phyloP scores from a whole-genome alignment of 2,888 invertebrate genomes.

The Nemotelus pantherinus region DNA sequence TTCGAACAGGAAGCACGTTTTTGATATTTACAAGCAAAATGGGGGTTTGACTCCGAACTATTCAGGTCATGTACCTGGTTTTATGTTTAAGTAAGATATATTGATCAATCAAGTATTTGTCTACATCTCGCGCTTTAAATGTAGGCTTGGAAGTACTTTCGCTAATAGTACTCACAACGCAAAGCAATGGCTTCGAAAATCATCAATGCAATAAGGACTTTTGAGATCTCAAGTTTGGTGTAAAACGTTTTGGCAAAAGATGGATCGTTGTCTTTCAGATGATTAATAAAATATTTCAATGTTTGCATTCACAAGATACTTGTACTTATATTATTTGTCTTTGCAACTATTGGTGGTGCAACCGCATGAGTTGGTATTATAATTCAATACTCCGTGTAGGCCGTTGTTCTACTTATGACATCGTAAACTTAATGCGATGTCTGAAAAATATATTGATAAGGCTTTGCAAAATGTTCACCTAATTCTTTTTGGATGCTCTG shows the following conservation, averaged over 20 bases:
- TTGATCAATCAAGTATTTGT: background rate
- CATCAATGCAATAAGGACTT: background rate
- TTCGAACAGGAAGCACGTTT: conserved; percentile 5
- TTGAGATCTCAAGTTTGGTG: background rate
- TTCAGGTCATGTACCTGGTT: conserved; percentile 76
- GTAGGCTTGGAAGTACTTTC: conserved; percentile 76
- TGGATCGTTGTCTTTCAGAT: too few species aligned
- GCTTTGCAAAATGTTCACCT: too few species aligned
- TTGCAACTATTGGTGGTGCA: too few species aligned
- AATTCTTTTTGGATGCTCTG: too few species aligned
- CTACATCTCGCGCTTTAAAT: conserved; percentile 51
- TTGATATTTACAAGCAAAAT: conserved; percentile 75
- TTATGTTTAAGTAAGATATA: conserved; percentile 70
- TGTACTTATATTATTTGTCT: too few species aligned
- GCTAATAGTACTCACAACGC: conserved; percentile 76
- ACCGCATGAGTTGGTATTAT: too few species aligned
- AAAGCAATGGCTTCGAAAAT: conserved; percentile 70
- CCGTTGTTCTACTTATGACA: too few species aligned
- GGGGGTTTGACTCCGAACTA: conserved; percentile 78
- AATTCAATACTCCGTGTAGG: too few species aligned
- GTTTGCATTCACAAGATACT: too few species aligned
- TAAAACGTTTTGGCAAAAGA: background rate
- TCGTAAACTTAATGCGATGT: too few species aligned
- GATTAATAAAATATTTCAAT: too few species aligned
- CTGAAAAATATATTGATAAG: too few species aligned